Percentiles rank a stretch among this genome's conserved stretches.
phyloP scores from a whole-genome alignment of 2,113 vertebrate genomes.

The Gobio gobio region DNA sequence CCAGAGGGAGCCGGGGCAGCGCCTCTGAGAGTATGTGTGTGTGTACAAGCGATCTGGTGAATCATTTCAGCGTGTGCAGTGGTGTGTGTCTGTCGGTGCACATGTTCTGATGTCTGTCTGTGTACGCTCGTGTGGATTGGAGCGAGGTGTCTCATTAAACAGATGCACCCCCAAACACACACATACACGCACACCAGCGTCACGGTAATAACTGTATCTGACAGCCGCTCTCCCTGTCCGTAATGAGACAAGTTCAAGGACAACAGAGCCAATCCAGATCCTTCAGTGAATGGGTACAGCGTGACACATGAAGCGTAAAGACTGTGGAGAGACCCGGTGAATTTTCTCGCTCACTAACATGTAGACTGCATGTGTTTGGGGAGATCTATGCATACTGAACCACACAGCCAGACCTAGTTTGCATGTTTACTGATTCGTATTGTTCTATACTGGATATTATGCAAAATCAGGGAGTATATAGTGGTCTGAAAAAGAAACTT shows the following conservation, averaged over 20 bases:
- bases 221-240: conserved; percentile 50
- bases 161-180: conserved; percentile 34
- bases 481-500: not conserved
- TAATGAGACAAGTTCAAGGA: conserved; percentile 62
- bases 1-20: conserved; percentile 52
- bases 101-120: conserved; percentile 38
- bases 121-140: conserved; percentile 41
- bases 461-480: not conserved
- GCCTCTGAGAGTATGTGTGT: conserved; percentile 31
- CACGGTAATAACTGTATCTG: conserved; percentile 49
- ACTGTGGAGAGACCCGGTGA: conserved; percentile 15
- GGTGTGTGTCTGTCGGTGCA: conserved; percentile 47
- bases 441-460: not conserved
- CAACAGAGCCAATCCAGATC: conserved; percentile 55
- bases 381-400: not conserved
- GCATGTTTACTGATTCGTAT: not conserved
- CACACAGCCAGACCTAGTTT: not conserved
- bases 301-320: conserved; percentile 34
- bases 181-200: conserved; percentile 42
- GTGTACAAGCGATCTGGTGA: conserved; percentile 3
- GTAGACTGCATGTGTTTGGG: not conserved
- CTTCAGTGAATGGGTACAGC: conserved; percentile 16
- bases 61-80: conserved; percentile 40
- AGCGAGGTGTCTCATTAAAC: conserved; percentile 56
- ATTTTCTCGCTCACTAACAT: not conserved